phyloP scores from a whole-genome alignment of 2,888 invertebrate species.

The Marronus borbonicus region DNA sequence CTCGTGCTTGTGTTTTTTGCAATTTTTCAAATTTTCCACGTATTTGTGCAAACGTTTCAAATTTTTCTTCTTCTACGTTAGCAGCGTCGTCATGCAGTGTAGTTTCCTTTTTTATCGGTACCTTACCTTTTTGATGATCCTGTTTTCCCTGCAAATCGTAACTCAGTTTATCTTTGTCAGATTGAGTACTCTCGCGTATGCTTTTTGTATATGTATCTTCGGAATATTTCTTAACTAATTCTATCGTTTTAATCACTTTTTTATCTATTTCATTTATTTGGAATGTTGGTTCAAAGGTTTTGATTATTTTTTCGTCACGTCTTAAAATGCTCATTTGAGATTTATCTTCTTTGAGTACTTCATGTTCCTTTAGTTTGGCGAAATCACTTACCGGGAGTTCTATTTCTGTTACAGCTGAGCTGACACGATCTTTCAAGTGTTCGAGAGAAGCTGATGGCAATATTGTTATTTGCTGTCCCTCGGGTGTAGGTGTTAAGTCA shows the following conservation, averaged over 20 bases:
- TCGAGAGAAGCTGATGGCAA: conserved; percentile 61
- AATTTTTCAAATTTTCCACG: conserved; percentile 41
- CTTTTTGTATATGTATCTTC: conserved; percentile 14
- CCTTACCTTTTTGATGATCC: not conserved
- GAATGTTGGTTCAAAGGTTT: conserved; percentile 51
- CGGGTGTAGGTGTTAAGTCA: conserved; percentile 72
- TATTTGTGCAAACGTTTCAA: conserved; percentile 31
- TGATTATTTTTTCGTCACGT: conserved; percentile 49
- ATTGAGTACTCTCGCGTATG: not conserved
- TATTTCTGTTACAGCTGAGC: conserved; percentile 1
- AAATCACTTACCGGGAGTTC: conserved; percentile 2
- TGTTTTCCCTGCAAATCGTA: not conserved
- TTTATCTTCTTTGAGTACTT: conserved; percentile 19
- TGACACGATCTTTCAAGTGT: conserved; percentile 55
- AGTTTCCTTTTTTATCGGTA: not conserved
- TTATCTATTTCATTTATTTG: conserved; percentile 49
- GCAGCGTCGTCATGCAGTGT: too few species aligned
- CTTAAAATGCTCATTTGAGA: conserved; percentile 25
- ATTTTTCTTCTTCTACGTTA: conserved; percentile 6
- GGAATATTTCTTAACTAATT: conserved; percentile 18
- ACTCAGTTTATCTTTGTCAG: not conserved
- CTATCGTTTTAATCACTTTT: conserved; percentile 27
- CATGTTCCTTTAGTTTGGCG: conserved; percentile 18
- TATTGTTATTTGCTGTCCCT: conserved; percentile 67
- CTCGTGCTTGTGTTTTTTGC: conserved; percentile 9